These are phyloP conservation scores for Sylvicapra grimmia DNA, from an alignment of 2,113 vertebrate species.

Conservation along the genomic window DNA sequence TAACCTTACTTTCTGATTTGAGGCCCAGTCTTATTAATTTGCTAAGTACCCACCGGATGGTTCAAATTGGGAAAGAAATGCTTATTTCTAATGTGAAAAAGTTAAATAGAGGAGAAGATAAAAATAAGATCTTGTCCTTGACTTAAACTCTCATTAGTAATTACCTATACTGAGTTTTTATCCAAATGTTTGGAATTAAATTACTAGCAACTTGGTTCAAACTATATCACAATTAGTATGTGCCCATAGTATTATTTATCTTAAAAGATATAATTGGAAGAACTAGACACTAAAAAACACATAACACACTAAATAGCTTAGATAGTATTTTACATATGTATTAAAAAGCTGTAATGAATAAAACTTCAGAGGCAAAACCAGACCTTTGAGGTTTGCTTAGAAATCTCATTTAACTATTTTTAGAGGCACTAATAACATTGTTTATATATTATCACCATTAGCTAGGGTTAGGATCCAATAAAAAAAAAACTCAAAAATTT, in stretches of 20 bases:
- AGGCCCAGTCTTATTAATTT: background rate
- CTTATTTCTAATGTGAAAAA: background rate
- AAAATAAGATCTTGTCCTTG: background rate
- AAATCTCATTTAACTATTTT: background rate
- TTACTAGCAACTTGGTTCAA: background rate
- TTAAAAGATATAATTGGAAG: background rate
- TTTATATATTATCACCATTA: background rate
- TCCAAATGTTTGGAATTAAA: background rate
- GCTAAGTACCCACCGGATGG: rapidly evolving
- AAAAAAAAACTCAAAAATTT: background rate
- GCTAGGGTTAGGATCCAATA: background rate
- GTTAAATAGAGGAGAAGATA: background rate
- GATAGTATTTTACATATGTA: background rate
- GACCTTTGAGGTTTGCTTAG: background rate
- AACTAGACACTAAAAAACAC: background rate
- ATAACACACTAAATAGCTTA: background rate
- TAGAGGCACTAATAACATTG: background rate
- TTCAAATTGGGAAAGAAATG: background rate
- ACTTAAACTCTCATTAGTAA: background rate
- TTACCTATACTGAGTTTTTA: background rate
- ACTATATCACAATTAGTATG: background rate
- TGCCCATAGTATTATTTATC: background rate
- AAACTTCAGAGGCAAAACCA: background rate
- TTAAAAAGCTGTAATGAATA: background rate
- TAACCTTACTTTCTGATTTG: background rate